These are phyloP conservation scores for Orthosia gracilis DNA, from an alignment of 2,888 invertebrate genomes.

Conservation along the genomic window DNA sequence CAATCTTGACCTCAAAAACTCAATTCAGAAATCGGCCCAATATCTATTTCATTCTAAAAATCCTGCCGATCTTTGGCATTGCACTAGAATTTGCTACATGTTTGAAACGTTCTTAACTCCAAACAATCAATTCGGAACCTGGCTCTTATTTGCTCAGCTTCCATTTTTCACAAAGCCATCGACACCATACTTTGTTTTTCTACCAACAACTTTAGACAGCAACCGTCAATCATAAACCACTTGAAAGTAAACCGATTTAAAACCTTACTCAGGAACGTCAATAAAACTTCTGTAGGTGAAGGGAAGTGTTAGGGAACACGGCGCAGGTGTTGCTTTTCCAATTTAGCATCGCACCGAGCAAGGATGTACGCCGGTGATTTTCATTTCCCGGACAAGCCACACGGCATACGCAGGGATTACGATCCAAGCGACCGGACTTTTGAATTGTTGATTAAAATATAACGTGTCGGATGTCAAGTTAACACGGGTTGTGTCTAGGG, in stretches of 20 bases:
- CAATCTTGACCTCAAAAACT: no score
- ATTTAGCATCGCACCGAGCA: slow-evolving; percentile 75
- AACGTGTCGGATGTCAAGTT: slow-evolving; percentile 39
- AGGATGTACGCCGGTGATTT: slow-evolving; percentile 79
- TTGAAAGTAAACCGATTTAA: slow-evolving; percentile 58
- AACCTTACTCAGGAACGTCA: slow-evolving; percentile 55
- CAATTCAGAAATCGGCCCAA: no score
- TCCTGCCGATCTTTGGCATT: no score
- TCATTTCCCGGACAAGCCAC: slow-evolving; percentile 71
- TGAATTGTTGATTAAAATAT: slow-evolving; percentile 70
- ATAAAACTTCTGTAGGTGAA: slow-evolving; percentile 58
- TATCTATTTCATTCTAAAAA: no score
- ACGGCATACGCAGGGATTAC: slow-evolving; percentile 65
- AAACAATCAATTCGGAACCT: no score
- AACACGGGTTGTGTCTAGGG: slow-evolving; percentile 12
- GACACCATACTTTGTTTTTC: slow-evolving; percentile 17
- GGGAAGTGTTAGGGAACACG: slow-evolving; percentile 72
- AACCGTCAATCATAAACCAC: slow-evolving; percentile 51
- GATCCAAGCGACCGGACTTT: slow-evolving; percentile 64
- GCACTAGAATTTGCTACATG: no score
- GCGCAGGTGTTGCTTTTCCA: slow-evolving; percentile 83
- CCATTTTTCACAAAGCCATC: not conserved
- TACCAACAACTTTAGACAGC: slow-evolving; percentile 31
- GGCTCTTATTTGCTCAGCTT: not conserved
- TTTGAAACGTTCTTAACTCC: no score